Percentiles rank a stretch among this genome's conserved stretches.
phyloP scores from a whole-genome alignment of 1,140 invertebrate species.

The Paralvinella palmiformis region DNA sequence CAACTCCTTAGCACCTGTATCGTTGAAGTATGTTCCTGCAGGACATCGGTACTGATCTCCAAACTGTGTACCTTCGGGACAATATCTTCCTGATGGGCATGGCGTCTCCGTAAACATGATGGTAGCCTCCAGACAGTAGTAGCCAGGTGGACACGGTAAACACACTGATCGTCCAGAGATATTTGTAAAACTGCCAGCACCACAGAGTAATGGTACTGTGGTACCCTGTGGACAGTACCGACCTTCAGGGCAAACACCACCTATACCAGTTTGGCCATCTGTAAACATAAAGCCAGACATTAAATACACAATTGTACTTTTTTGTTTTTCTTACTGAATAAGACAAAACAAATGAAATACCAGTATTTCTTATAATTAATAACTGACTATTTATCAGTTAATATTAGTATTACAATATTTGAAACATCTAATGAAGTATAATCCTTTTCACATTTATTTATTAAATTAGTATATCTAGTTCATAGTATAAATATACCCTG shows the following conservation, averaged over 20 bases:
- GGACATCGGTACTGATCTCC: slow-evolving; percentile 39
- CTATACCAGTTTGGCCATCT: slow-evolving; percentile 37
- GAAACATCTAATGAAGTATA: too few species aligned
- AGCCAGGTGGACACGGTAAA: slow-evolving; percentile 20
- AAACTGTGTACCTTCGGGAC: slow-evolving; percentile 33
- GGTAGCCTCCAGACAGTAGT: slow-evolving; percentile 26
- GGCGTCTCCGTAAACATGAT: slow-evolving; percentile 25
- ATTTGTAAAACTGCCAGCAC: slow-evolving; percentile 19
- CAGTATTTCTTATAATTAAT: too few species aligned
- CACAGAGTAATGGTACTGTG: slow-evolving; percentile 16
- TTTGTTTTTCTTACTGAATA: too few species aligned
- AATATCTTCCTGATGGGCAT: slow-evolving; percentile 43
- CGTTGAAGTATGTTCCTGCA: slow-evolving; percentile 32
- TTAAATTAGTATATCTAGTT: too few species aligned
- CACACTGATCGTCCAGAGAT: slow-evolving; percentile 17
- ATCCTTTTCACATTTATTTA: too few species aligned
- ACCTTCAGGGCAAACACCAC: slow-evolving; percentile 23
- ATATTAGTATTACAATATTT: too few species aligned
- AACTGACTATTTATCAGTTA: too few species aligned
- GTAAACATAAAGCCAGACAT: too few species aligned
- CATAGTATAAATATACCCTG: too few species aligned
- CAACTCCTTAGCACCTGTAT: slow-evolving; percentile 22
- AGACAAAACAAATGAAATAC: too few species aligned
- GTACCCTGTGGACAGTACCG: slow-evolving; percentile 21
- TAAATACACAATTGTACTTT: too few species aligned